A percentile compares a stretch with the other conserved stretches of the same genome.
Conservation (phyloP, 37 sponge, comb jelly and placozoan genomes). For the Beroe ovata region DNA sequence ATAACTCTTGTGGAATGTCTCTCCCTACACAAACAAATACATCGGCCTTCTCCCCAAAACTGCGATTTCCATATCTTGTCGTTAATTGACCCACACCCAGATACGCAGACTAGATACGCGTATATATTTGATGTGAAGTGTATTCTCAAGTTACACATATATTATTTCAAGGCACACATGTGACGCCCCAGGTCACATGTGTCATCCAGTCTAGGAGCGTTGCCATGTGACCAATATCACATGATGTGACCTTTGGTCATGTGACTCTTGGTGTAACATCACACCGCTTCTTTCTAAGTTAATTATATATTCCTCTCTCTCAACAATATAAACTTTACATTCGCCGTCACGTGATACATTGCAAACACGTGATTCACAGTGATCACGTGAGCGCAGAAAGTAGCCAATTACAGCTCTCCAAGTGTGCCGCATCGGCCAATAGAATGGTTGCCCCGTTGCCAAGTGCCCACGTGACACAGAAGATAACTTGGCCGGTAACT, state of each 20-base stretch:
- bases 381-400: background rate
- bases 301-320: slow-evolving; percentile 48
- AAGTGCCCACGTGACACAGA: background rate
- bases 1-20: too few species aligned
- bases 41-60: too few species aligned
- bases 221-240: background rate
- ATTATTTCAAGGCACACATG: too few species aligned
- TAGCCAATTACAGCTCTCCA: background rate
- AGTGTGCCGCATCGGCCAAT: background rate
- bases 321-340: slow-evolving; percentile 66
- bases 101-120: too few species aligned
- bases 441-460: background rate
- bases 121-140: background rate
- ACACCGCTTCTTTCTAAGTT: slow-evolving; percentile 53
- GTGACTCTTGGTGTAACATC: slow-evolving; percentile 40
- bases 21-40: too few species aligned
- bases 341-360: background rate
- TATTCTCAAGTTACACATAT: slow-evolving; percentile 58
- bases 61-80: too few species aligned
- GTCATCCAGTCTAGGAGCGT: background rate
- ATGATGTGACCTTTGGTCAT: background rate
- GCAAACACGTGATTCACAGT: background rate
- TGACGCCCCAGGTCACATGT: too few species aligned
- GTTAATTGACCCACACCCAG: too few species aligned
- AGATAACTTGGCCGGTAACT: slow-evolving; percentile 4